Evolutionary conservation across 1,140 invertebrate species (phyloP), one percentile per base, ranked within the genome.

Genomic region (Ridgeia piscesae): DNA sequence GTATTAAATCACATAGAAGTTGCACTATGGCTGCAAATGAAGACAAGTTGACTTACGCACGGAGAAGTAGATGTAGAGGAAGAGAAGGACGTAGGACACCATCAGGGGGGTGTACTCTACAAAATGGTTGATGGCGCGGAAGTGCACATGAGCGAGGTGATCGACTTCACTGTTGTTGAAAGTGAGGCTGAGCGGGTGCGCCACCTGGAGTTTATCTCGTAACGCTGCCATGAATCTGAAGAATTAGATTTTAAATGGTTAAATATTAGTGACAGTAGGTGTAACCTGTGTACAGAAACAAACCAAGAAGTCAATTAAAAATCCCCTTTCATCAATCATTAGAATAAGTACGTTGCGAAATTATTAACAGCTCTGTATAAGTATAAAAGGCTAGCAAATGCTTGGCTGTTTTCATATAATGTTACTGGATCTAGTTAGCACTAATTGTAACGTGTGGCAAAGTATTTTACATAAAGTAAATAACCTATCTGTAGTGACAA

Each of bases 1-100:
- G 4, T 77, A 77, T 77, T 77, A 77, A 77, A 8, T 77, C 58
- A 77, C 27, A 77, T 21, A 77, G 58, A 2, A 77, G 58, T 21
- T 77, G 27, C 17, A 77, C 6, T 21, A 77, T 77, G 58, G 8
- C 14, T 77, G 27, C 14, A 77, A 21, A 90, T 33, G 4, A 34
- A 90, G 89, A 34, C 17, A 90, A 21, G 42, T 35, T 17, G 93
- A 96, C 96, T 99, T 98, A 94, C 98, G 97, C 27, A 99, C 98
- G 90, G 98, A 99, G 95, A 99, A 99, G 95, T 99, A 99, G 6
- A 99, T 97, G 94, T 99, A 99, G 6, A 98, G 96, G 95, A 99
- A 99, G 21, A 99, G 96, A 31, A 98, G 96, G 31, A 98, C 95
- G 94, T 99, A 99, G 14, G 98, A 98, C 92, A 98, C 97, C 34